phyloP scores from a whole-genome alignment of 2,113 vertebrate species.

The Anoplopoma fimbria region DNA sequence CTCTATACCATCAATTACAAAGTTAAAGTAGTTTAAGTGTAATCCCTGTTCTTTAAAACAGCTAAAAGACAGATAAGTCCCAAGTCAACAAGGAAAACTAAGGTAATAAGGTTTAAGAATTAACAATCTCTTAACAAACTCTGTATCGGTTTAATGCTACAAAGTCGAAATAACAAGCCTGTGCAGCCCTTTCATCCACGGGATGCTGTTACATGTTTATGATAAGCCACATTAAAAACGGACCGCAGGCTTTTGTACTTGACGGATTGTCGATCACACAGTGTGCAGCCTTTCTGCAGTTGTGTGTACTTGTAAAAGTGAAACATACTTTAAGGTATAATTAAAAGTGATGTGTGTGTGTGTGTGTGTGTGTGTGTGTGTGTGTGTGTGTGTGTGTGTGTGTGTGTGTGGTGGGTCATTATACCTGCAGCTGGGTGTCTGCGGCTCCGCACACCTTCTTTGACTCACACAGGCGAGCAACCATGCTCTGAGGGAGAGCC shows the following conservation, averaged over 20 bases:
- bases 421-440: slow-evolving; percentile 97
- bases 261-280: slow-evolving; percentile 9
- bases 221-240: background rate
- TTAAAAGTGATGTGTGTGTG: background rate
- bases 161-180: background rate
- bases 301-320: background rate
- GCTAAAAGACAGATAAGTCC: background rate
- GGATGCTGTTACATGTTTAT: slow-evolving; percentile 11
- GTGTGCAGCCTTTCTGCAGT: background rate
- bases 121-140: background rate
- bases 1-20: background rate
- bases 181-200: no score
- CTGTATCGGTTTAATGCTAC: background rate
- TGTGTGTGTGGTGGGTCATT: no score
- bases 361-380: background rate
- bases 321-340: background rate
- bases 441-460: slow-evolving; percentile 97
- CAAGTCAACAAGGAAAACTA: background rate
- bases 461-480: slow-evolving; percentile 94
- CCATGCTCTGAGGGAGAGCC: slow-evolving; percentile 93
- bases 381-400: background rate
- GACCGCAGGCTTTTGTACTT: background rate
- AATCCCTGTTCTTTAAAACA: background rate
- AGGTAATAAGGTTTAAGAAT: background rate
- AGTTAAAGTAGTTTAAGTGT: background rate